Conservation (phyloP, 2,113 vertebrate species). For the Rhinogobius similis region DNA sequence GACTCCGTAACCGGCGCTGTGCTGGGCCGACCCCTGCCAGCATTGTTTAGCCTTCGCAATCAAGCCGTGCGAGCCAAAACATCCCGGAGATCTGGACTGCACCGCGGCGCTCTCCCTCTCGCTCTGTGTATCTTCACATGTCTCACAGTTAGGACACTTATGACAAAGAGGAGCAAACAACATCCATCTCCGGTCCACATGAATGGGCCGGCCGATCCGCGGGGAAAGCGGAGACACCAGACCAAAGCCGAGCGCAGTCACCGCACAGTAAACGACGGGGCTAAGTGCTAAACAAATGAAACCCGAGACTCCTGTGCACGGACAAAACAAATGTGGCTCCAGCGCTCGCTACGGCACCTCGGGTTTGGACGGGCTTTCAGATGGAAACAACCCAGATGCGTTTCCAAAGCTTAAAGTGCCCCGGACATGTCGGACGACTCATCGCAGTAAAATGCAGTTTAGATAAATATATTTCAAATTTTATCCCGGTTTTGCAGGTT, state of each 20-base stretch:
- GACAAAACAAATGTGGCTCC: constrained; percentile 47
- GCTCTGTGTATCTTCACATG: constrained; percentile 54
- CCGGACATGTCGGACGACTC: no score
- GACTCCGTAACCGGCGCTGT: constrained; percentile 22
- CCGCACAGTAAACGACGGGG: constrained; percentile 54
- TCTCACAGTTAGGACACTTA: constrained; percentile 43
- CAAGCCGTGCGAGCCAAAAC: background rate
- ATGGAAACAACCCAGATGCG: no score
- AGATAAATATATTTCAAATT: no score
- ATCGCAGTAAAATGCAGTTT: no score
- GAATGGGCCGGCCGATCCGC: constrained; percentile 47
- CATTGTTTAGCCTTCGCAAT: constrained; percentile 25
- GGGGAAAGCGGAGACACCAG: constrained; percentile 31
- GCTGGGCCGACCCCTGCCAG: constrained; percentile 4
- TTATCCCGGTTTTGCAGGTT: no score
- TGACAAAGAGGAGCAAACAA: constrained; percentile 63
- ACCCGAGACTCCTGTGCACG: constrained; percentile 46
- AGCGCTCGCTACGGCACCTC: constrained; percentile 50
- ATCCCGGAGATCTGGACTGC: constrained; percentile 19
- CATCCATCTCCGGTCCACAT: constrained; percentile 58
- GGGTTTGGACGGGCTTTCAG: constrained; percentile 17
- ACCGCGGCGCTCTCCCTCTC: background rate
- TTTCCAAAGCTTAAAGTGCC: no score
- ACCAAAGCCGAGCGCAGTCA: constrained; percentile 33
- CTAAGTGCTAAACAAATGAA: constrained; percentile 61